These are phyloP conservation scores for Palythoa caribaeorum DNA, from an alignment of 92 coral and sea anemone species.

Conservation along the genomic window DNA sequence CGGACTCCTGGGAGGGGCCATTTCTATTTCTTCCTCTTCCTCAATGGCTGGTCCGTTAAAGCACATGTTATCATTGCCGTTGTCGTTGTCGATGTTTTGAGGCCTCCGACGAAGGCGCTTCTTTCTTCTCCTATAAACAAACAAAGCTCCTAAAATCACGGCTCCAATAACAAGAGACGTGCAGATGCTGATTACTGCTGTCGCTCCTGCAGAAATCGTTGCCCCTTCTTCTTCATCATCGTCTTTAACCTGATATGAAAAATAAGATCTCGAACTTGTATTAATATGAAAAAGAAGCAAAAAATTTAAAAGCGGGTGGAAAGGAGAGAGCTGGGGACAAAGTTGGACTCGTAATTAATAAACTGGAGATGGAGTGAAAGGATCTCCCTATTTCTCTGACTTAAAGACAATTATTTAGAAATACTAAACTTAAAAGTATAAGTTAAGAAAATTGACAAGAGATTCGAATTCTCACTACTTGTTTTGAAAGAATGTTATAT, in stretches of 20 bases:
- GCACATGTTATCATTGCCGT: neutral
- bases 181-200: constrained; percentile 79
- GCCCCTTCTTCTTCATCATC: constrained; percentile 14
- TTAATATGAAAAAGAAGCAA: neutral
- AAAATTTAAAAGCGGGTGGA: no score
- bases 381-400: neutral
- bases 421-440: no score
- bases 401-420: no score
- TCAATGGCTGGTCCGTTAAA: no score
- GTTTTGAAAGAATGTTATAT: no score
- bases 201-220: constrained; percentile 62
- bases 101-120: constrained; percentile 29
- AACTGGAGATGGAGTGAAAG: neutral
- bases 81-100: constrained; percentile 17
- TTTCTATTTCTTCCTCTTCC: no score
- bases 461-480: no score
- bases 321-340: no score
- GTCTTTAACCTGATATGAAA: constrained; percentile 10
- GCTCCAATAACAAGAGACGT: constrained; percentile 70
- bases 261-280: neutral
- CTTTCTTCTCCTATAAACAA: constrained; percentile 59
- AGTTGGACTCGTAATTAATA: no score
- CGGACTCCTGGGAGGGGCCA: no score
- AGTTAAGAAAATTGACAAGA: no score
- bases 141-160: constrained; percentile 60